Evolutionary conservation across 2,797 vertebrate genomes (phyloP), one percentile per base, ranked within the genome.

Genomic region (Enteromius trimaculatus): DNA sequence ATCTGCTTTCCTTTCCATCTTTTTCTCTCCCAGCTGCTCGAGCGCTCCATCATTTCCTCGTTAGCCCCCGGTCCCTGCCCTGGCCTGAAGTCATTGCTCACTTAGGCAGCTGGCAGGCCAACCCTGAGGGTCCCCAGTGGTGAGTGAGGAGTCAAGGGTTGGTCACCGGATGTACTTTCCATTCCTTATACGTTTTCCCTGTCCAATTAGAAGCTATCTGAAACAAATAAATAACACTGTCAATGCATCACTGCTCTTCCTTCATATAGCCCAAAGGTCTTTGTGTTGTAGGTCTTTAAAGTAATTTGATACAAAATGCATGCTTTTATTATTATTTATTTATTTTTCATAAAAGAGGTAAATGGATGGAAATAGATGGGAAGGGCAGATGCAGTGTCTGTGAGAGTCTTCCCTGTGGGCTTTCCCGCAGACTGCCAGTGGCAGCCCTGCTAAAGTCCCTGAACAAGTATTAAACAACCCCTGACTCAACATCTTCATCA

Each of bases 111-210:
- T 92, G 91, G 90, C 87, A 81, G 90, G 89, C 87, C 91, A 90
- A 91, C 92, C 90, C 90, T 91, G 88, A 91, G 92, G 91, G 91
- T 94, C 92, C 92, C 92, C 87, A 58, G 89, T 93, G 92, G 90
- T 92, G 92, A 93, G 90, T 91, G 91, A 90, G 90, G 92, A 92
- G 94, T 94, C 93, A 93, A 92, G 92, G 92, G 91, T 91, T 92
- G 93, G 92, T 93, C 93, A 92, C 89, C 87, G 17, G 84, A 89
- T 90, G 90, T 89, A 89, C 88, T 90, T 87, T 88, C 87, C 87
- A 62, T 86, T 90, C 86, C 84, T 84, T 76, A 77, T 2, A 81
- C 86, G 88, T 39, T 39, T 39, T 90, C 88, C 91, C 90, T 92
- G 92, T 93, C 93, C 92, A 94, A 92, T 94, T 93, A 94, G 88